phyloP scores from a whole-genome alignment of 2,797 vertebrate genomes.

The Rhinophrynus dorsalis region DNA sequence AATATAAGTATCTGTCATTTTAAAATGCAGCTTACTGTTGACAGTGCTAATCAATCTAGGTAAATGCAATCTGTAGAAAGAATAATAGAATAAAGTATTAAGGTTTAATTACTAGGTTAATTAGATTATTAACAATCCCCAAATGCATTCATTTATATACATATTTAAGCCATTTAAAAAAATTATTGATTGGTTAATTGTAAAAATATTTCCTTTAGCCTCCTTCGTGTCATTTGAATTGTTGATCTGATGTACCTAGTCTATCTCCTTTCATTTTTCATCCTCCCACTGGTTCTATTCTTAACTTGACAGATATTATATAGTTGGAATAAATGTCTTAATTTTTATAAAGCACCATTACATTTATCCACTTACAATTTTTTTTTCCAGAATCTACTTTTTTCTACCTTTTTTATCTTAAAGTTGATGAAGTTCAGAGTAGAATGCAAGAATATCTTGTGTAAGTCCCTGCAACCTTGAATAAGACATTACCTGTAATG shows the following conservation, averaged over 20 bases:
- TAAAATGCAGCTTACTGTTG: too few relatives aligned
- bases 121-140: background rate
- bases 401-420: constrained; percentile 8
- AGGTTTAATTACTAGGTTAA: background rate
- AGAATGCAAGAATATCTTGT: too few relatives aligned
- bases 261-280: constrained; percentile 23
- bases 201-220: constrained; percentile 26
- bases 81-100: too few relatives aligned
- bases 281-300: constrained; percentile 28
- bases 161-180: background rate
- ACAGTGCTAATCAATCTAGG: too few relatives aligned
- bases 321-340: constrained; percentile 25
- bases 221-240: constrained; percentile 5
- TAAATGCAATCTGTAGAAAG: too few relatives aligned
- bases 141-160: background rate
- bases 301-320: constrained; percentile 37
- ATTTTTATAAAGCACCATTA: constrained; percentile 16
- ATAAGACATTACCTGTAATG: too few relatives aligned
- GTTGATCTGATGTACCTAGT: constrained; percentile 29
- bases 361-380: constrained; percentile 17
- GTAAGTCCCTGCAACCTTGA: too few relatives aligned
- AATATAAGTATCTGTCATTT: too few relatives aligned
- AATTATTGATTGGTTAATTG: background rate
- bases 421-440: constrained; percentile 10
- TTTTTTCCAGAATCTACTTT: constrained; percentile 5